Percentiles rank a stretch among this genome's conserved stretches.
phyloP scores from a whole-genome alignment of 2,113 vertebrate species.

The Nothobranchius kuhntae region DNA sequence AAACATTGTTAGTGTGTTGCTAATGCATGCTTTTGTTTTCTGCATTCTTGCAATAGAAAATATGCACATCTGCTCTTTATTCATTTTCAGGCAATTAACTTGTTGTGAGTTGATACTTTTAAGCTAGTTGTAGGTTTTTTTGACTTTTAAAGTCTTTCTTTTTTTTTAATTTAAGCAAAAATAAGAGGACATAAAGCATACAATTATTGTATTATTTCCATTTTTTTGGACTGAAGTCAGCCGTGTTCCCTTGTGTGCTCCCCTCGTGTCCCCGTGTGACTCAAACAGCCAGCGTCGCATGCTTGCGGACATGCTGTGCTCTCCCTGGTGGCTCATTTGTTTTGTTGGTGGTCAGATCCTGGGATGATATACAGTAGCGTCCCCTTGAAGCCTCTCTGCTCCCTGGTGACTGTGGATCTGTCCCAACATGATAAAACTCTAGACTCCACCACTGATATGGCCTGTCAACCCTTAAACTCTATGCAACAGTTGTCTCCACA shows the following conservation, averaged over 20 bases:
- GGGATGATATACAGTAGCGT: slow-evolving; percentile 65
- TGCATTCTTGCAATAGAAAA: background rate
- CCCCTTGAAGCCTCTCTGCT: slow-evolving; percentile 49
- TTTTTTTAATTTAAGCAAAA: no score
- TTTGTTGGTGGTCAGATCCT: slow-evolving; percentile 62
- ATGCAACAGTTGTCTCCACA: slow-evolving; percentile 32
- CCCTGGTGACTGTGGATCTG: slow-evolving; percentile 57
- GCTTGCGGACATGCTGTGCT: slow-evolving; percentile 42
- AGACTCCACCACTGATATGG: slow-evolving; percentile 29
- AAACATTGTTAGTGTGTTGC: background rate
- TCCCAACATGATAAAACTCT: slow-evolving; percentile 59
- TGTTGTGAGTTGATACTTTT: no score
- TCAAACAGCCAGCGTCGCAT: slow-evolving; percentile 31
- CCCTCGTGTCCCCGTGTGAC: slow-evolving; percentile 37
- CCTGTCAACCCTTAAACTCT: slow-evolving; percentile 45
- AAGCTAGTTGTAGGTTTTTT: no score
- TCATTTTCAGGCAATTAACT: no score
- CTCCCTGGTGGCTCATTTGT: slow-evolving; percentile 73
- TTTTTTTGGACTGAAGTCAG: slow-evolving; percentile 33
- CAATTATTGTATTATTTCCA: background rate
- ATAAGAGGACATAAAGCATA: no score
- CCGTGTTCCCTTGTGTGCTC: slow-evolving; percentile 5
- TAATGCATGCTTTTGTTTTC: background rate
- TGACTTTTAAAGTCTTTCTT: no score
- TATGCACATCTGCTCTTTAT: background rate